Evolutionary conservation across 2,113 vertebrate genomes (phyloP), one percentile per base, ranked within the genome.

Genomic region (Rutilus rutilus): DNA sequence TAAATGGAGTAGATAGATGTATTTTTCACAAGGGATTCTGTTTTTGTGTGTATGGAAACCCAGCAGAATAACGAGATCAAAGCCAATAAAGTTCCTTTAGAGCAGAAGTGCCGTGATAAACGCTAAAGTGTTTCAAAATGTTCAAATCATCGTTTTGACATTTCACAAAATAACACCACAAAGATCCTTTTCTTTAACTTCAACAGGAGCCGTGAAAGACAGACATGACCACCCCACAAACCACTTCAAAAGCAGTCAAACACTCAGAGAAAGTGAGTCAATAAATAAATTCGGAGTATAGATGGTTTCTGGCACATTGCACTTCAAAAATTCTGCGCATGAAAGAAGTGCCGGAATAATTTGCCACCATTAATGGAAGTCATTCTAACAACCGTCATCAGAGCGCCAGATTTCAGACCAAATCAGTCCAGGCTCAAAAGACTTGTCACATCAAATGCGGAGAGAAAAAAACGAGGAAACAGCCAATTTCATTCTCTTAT

Each of bases 401-500:
- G 57, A 83, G 57, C 27, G 8, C 39, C 64, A 85, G 83, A 33
- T 79, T 81, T 60, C 65, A 59, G 52, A 27, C 64, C 57, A 25
- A 76, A 85, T 45, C 45, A 11, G 73, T 85, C 47, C 59, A 77
- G 60, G 71, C 60, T 82, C 67, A 60, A 85, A 82, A 82, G 78
- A 82, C 54, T 57, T 19, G 64, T 78, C 84, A 83, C 42, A n/a
- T 88, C 87, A 78, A 84, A 62, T 45, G 59, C 57, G 2, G 76
- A 45, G 11, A 69, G 78, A 84, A 36, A 65, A 65, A 60, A 82
- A 19, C 6, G 39, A 83, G 87, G 84, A 83, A 86, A 74, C 74
- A 64, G 87, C 60, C 87, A 77, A 85, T 78, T 85, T 85, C 52
- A 33, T 57, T 67, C 30, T 65, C 50, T 77, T 82, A 76, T 25